A percentile compares a stretch with the other conserved stretches of the same genome.
Evolutionary conservation across 37 sponge, comb jelly and placozoan genomes (phyloP).

Genomic region (Tethya wilhelma): DNA sequence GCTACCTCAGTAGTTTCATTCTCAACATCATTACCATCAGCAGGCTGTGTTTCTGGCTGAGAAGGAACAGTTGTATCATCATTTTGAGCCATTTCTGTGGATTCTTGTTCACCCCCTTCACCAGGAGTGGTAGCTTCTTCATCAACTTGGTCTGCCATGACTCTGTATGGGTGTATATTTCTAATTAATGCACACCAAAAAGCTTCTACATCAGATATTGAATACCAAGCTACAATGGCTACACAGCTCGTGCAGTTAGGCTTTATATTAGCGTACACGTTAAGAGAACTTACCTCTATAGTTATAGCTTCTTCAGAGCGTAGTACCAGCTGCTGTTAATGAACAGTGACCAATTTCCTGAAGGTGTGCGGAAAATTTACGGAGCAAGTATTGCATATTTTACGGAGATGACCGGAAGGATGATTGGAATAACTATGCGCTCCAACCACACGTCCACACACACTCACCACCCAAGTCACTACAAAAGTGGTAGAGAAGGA

Average conservation of each 20-base stretch:
- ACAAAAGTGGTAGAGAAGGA: constrained; percentile 21
- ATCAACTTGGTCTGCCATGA: background rate
- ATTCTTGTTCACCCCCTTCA: constrained; percentile 16
- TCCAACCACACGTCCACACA: background rate
- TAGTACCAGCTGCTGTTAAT: too few relatives aligned
- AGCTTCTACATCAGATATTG: too few relatives aligned
- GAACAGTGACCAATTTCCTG: background rate
- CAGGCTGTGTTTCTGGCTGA: background rate
- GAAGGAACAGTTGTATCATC: background rate
- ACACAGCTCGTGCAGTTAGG: too few relatives aligned
- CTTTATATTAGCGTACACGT: too few relatives aligned
- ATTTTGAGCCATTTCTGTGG: background rate
- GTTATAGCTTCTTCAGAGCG: too few relatives aligned
- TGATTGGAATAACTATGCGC: background rate
- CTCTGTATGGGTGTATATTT: too few relatives aligned
- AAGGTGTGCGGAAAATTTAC: background rate
- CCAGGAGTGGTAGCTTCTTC: background rate
- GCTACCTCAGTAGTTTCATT: background rate
- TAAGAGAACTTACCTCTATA: too few relatives aligned
- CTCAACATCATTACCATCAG: background rate
- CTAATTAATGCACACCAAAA: too few relatives aligned
- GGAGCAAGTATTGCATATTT: too few relatives aligned
- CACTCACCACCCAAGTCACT: background rate
- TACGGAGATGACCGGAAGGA: background rate
- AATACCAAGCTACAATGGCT: too few relatives aligned